A percentile compares a stretch with the other conserved stretches of the same genome.
These are phyloP conservation scores for Ostrea edulis DNA, from an alignment of 1,140 invertebrate species.

Conservation along the genomic window DNA sequence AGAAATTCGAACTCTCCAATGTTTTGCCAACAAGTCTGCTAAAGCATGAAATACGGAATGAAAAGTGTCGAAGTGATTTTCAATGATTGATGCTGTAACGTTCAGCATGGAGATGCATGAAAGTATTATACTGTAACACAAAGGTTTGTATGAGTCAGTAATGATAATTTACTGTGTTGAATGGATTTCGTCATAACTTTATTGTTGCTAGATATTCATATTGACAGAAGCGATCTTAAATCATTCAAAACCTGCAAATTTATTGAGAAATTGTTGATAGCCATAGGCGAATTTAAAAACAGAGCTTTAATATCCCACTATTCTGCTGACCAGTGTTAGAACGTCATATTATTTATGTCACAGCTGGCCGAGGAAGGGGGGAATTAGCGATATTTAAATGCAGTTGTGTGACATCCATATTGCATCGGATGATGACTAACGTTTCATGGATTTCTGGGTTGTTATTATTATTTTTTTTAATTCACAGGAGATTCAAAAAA, in stretches of 20 bases:
- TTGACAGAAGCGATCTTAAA: background rate
- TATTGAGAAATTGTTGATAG: background rate
- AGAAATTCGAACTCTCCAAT: background rate
- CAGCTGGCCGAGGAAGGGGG: background rate
- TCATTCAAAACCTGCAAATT: background rate
- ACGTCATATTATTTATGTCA: background rate
- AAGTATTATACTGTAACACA: background rate
- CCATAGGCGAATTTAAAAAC: background rate
- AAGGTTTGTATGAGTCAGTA: background rate
- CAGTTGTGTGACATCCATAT: no score
- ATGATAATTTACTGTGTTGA: background rate
- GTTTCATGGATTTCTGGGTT: no score
- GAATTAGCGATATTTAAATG: no score
- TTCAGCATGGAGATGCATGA: background rate
- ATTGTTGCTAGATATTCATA: no score
- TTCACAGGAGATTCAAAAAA: no score
- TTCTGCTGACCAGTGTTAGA: background rate
- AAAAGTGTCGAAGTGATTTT: background rate
- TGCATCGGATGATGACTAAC: no score
- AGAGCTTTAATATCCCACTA: background rate
- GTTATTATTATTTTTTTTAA: no score
- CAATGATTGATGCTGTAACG: background rate
- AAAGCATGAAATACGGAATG: conserved; percentile 19
- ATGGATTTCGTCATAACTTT: background rate
- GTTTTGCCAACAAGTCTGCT: conserved; percentile 33